Evolutionary conservation across 2,888 invertebrate species (phyloP).

Genomic region (Brachyopa scutellaris): DNA sequence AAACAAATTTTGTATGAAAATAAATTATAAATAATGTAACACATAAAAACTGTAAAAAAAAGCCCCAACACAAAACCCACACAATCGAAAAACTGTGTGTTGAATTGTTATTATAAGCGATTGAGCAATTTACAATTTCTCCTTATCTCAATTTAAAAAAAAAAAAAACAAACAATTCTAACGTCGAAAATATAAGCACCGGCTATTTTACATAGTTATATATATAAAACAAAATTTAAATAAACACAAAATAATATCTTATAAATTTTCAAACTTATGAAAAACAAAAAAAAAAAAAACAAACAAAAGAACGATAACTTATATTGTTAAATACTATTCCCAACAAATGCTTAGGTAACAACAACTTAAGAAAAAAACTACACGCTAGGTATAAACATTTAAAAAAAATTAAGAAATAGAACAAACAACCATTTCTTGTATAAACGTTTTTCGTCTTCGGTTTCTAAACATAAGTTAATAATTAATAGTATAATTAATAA

Average conservation of each 20-base stretch:
- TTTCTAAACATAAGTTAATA: constrained; percentile 67
- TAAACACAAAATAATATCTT: constrained; percentile 57
- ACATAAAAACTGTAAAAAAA: constrained; percentile 24
- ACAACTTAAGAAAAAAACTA: constrained; percentile 46
- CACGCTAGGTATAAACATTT: constrained; percentile 54
- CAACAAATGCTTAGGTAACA: constrained; percentile 54
- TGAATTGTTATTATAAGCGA: constrained; percentile 54
- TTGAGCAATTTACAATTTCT: constrained; percentile 50
- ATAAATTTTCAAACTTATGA: constrained; percentile 61
- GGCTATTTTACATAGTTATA: constrained; percentile 67
- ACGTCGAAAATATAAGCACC: constrained; percentile 65
- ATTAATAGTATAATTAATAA: constrained; percentile 56
- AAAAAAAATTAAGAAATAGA: constrained; percentile 44
- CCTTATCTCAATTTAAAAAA: constrained; percentile 52
- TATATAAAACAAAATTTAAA: constrained; percentile 49
- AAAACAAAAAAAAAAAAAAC: constrained; percentile 33
- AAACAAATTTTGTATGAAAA: constrained; percentile 33
- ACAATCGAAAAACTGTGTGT: constrained; percentile 28
- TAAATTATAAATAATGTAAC: neutral
- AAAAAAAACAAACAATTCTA: constrained; percentile 36
- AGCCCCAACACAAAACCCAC: constrained; percentile 42
- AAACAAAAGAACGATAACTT: constrained; percentile 46
- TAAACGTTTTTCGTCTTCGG: constrained; percentile 70
- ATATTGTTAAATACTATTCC: constrained; percentile 60
- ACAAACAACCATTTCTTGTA: constrained; percentile 61